These are phyloP conservation scores for Notolabrus celidotus DNA, from an alignment of 2,797 vertebrate species.

Conservation along the genomic window DNA sequence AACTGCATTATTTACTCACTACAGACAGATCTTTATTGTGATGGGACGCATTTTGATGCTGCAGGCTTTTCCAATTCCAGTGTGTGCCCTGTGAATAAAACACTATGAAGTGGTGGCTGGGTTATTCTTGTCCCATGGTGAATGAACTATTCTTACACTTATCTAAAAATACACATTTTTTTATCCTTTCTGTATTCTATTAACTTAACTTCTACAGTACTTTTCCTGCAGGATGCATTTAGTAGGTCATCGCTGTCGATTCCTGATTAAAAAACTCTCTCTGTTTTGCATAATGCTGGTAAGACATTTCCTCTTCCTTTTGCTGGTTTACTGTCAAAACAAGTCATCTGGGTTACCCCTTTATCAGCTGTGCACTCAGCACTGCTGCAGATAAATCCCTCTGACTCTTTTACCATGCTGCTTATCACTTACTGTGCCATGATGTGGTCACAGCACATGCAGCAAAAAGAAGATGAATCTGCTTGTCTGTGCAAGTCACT, in stretches of 20 bases:
- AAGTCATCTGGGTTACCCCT: constrained; percentile 73
- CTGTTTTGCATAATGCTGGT: constrained; percentile 64
- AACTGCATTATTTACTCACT: constrained; percentile 28
- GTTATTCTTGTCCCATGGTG: neutral
- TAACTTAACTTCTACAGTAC: constrained; percentile 7
- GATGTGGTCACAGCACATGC: constrained; percentile 73
- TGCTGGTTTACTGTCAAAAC: constrained; percentile 75
- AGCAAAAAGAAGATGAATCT: constrained; percentile 76
- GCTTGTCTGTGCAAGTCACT: constrained; percentile 62
- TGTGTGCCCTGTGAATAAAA: constrained; percentile 5
- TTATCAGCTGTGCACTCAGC: constrained; percentile 78
- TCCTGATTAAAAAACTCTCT: constrained; percentile 47
- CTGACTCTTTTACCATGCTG: constrained; percentile 67
- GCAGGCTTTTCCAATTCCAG: constrained; percentile 8
- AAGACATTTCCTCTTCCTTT: constrained; percentile 34
- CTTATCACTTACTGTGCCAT: constrained; percentile 76
- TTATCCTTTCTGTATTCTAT: constrained; percentile 6
- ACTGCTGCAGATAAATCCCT: constrained; percentile 77
- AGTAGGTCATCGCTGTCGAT: constrained; percentile 53
- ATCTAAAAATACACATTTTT: constrained; percentile 18
- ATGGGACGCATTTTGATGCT: constrained; percentile 21
- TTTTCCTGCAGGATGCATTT: constrained; percentile 28
- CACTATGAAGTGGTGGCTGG: neutral
- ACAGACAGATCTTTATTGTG: constrained; percentile 24
- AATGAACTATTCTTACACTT: constrained; percentile 7